Percentiles rank a stretch among this genome's conserved stretches.
These are phyloP conservation scores for Stomatorhinus walkeri DNA, from an alignment of 2,797 vertebrate species.

Conservation along the genomic window DNA sequence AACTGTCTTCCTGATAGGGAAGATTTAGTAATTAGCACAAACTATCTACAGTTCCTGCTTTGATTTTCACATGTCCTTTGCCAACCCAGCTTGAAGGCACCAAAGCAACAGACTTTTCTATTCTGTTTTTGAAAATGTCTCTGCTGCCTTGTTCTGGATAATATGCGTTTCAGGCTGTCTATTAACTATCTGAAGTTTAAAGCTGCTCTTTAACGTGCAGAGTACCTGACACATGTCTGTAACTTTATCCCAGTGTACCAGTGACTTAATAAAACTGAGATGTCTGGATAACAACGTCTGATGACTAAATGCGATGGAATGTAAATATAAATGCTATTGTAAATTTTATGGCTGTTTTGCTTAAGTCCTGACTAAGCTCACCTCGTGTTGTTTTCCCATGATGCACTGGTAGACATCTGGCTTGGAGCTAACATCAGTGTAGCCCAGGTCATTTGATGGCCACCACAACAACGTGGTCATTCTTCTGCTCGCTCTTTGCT, in stretches of 20 bases:
- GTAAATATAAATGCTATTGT: conserved; percentile 4
- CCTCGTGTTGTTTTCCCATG: background rate
- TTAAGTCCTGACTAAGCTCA: background rate
- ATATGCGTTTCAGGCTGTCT: background rate
- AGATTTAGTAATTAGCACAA: conserved; percentile 8
- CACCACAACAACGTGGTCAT: background rate
- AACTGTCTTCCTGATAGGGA: conserved; percentile 5
- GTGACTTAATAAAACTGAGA: background rate
- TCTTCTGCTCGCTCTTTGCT: background rate
- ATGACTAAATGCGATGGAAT: conserved; percentile 1
- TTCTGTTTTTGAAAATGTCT: background rate
- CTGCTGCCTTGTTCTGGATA: background rate
- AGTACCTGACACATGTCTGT: background rate
- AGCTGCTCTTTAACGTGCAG: background rate
- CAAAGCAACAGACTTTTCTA: background rate
- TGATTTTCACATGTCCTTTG: background rate
- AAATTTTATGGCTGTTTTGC: background rate
- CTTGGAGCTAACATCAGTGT: background rate
- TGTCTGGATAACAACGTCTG: background rate
- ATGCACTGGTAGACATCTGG: background rate
- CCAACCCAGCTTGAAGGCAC: background rate
- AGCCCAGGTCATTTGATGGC: background rate
- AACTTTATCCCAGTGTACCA: background rate
- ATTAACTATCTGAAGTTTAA: background rate
- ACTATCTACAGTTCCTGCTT: conserved; percentile 6